Conservation (phyloP, 2,797 vertebrate genomes). For the Girardinus metallicus region DNA sequence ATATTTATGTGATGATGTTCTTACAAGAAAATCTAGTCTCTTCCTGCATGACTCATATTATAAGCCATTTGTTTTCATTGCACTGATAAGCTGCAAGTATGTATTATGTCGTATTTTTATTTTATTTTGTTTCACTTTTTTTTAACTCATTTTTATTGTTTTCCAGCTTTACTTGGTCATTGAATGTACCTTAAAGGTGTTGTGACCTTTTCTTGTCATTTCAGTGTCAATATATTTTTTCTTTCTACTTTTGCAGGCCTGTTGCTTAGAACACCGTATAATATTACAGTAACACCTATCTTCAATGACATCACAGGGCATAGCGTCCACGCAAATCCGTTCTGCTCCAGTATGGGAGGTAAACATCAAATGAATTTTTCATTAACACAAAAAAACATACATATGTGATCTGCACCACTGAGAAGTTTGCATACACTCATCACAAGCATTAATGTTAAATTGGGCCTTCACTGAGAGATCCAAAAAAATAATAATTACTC, state of each 20-base stretch:
- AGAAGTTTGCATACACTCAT: not conserved
- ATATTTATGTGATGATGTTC: not conserved
- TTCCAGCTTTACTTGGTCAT: not conserved
- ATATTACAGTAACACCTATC: conserved; percentile 74
- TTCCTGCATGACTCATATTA: not conserved
- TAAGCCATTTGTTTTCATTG: not conserved
- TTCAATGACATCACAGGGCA: conserved; percentile 58
- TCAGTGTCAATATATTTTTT: not conserved
- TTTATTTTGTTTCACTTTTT: not conserved
- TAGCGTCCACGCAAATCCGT: conserved; percentile 24
- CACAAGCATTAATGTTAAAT: not conserved
- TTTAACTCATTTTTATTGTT: not conserved
- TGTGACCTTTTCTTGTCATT: not conserved
- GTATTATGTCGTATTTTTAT: not conserved
- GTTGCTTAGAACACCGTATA: conserved; percentile 55
- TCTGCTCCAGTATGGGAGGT: conserved; percentile 71
- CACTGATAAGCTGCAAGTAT: not conserved
- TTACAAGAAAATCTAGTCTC: not conserved
- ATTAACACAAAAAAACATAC: not conserved
- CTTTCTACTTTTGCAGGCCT: conserved; percentile 50
- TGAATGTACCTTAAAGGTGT: not conserved
- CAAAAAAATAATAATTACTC: not conserved
- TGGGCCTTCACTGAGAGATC: not conserved
- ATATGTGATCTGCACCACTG: not conserved
- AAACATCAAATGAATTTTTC: not conserved